Percentiles rank a stretch among this genome's conserved stretches.
These are phyloP conservation scores for Archivesica marissinica DNA, from an alignment of 1,140 invertebrate genomes.

Conservation along the genomic window DNA sequence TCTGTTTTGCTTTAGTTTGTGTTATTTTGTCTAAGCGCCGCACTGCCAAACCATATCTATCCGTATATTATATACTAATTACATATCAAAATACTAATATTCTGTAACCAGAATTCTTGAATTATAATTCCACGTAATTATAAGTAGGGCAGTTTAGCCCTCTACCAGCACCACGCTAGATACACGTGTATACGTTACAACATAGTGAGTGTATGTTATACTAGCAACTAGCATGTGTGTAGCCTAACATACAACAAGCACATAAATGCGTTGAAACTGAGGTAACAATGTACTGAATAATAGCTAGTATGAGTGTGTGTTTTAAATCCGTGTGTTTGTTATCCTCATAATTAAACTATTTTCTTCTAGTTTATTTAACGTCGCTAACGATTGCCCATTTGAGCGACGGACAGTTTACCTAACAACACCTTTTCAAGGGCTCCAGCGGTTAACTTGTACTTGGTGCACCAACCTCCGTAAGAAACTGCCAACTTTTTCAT, in stretches of 20 bases:
- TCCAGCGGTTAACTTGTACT: too few relatives aligned
- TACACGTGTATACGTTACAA: background rate
- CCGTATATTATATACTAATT: conserved; percentile 36
- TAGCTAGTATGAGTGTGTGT: too few relatives aligned
- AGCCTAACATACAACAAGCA: background rate
- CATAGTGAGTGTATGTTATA: conserved; percentile 1
- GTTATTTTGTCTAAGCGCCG: conserved; percentile 40
- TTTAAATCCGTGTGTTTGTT: background rate
- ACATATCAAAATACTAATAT: conserved; percentile 8
- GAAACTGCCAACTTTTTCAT: too few relatives aligned
- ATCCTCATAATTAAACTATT: too few relatives aligned
- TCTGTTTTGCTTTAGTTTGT: conserved; percentile 43
- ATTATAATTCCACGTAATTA: too few relatives aligned
- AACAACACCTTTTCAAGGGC: too few relatives aligned
- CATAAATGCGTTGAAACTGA: background rate
- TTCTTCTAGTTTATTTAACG: too few relatives aligned
- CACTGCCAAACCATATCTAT: conserved; percentile 16
- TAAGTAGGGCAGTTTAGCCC: background rate
- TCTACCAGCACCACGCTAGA: background rate
- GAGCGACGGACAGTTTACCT: too few relatives aligned
- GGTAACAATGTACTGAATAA: background rate
- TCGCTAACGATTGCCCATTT: too few relatives aligned
- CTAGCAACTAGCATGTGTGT: background rate
- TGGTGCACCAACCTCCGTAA: too few relatives aligned
- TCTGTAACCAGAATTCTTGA: background rate